Base-by-base conservation (phyloP, 2,888 invertebrate species). In the Criorhina ranunculi region DNA sequence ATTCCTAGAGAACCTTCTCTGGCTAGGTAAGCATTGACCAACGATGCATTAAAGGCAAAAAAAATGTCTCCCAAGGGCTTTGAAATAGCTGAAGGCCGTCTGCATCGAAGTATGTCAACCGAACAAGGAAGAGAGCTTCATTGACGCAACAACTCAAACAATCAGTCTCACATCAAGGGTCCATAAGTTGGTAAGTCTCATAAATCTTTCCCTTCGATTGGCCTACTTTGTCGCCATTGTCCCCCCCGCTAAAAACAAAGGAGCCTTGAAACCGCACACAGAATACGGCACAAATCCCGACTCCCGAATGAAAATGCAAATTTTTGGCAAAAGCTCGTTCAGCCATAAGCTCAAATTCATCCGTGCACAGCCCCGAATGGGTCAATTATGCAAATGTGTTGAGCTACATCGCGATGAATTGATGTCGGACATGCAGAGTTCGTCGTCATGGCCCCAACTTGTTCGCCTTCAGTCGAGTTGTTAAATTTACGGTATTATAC, bases 311-410 rank as follows among this genome's bases (percentile, higher is more conserved):
- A 35, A 83, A 83, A 83, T 86, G 83, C 87, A 78, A 80, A 79
- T 83, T 79, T n/a, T 62, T 55, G 87, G 76, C 88, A 87, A 90
- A 90, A 90, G 89, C 90, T 88, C 90, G 89, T 88, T 89, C 90
- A 89, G 90, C 89, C 89, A 90, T 90, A 89, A 90, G 90, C 89
- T 89, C 89, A 90, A 90, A 89, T 89, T 90, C 90, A 89, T 89
- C 83, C 83, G 79, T 83, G 83, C 83, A 83, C 83, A 83, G 83
- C 89, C 89, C 88, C 88, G 86, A 88, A 91, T 90, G 91, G 90
- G 90, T 90, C 90, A 91, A 90, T 90, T 91, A 91, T 90, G 90
- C 90, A 90, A 91, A 90, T 90, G 88, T 87, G 79, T 87, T 83
- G 87, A 86, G 75, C 69, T 79, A 83, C 72, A 83, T 78, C 69